phyloP scores from a whole-genome alignment of 2,113 vertebrate genomes.

The Shinisaurus crocodilurus region DNA sequence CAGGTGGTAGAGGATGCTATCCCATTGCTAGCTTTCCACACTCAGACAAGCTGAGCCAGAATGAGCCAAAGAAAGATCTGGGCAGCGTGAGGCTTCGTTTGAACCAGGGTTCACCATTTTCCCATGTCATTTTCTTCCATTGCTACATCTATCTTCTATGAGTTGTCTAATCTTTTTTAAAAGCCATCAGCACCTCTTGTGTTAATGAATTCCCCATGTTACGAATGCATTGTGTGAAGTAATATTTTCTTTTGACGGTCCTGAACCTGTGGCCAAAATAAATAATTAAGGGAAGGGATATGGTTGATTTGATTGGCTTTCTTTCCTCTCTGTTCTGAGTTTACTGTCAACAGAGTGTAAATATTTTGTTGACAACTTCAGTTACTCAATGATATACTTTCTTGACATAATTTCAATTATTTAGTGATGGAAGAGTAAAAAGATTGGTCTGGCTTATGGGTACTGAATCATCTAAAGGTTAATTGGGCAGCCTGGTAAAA shows the following conservation, averaged over 20 bases:
- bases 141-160: not conserved
- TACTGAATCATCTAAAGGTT: slow-evolving; percentile 42
- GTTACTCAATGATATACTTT: slow-evolving; percentile 9
- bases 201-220: not conserved
- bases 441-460: slow-evolving; percentile 28
- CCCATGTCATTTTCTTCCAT: not conserved
- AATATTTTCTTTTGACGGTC: not conserved
- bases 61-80: not conserved
- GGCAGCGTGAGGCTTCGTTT: not conserved
- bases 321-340: slow-evolving; percentile 37
- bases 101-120: not conserved
- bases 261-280: not conserved
- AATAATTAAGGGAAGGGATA: not conserved
- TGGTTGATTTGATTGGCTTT: not conserved
- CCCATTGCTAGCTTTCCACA: no score
- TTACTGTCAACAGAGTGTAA: slow-evolving; percentile 8
- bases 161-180: not conserved
- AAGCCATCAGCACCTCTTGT: not conserved
- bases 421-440: slow-evolving; percentile 37
- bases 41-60: no score
- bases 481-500: slow-evolving; percentile 39
- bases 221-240: not conserved
- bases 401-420: slow-evolving; percentile 41
- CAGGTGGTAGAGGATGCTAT: not conserved
- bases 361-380: slow-evolving; percentile 1